Percentiles rank a stretch among this genome's conserved stretches.
These are phyloP conservation scores for Empidonax alnorum DNA, from an alignment of 2,113 vertebrate species.

Conservation along the genomic window DNA sequence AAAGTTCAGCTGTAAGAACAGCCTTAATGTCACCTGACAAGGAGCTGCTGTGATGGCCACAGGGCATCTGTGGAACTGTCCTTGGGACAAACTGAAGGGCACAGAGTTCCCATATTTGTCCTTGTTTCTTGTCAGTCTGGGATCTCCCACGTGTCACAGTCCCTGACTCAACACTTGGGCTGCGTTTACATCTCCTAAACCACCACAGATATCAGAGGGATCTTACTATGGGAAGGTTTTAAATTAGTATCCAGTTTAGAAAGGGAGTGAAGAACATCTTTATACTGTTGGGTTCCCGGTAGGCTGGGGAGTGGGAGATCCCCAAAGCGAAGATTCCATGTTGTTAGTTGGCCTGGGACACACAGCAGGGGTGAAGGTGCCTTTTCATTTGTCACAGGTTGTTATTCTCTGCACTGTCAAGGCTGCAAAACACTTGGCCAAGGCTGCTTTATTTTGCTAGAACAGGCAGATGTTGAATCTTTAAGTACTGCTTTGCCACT, in stretches of 20 bases:
- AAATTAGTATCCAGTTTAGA: neutral
- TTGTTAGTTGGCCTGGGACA: neutral
- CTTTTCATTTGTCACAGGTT: neutral
- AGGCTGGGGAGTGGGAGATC: neutral
- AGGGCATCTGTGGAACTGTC: neutral
- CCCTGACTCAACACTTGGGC: neutral
- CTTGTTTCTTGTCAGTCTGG: neutral
- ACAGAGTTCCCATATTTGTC: accelerated
- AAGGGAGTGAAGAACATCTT: neutral
- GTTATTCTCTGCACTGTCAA: neutral
- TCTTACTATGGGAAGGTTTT: neutral
- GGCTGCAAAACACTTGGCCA: neutral
- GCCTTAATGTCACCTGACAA: accelerated
- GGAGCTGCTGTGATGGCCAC: accelerated
- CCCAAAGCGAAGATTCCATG: neutral
- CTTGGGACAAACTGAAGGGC: neutral
- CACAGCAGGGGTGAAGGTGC: neutral
- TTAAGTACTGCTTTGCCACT: neutral
- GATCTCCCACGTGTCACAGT: neutral
- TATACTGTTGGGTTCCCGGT: neutral
- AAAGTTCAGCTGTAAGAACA: neutral
- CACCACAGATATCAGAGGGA: accelerated
- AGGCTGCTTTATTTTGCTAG: neutral
- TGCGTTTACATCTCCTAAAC: neutral
- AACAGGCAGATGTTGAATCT: neutral